phyloP scores from a whole-genome alignment of 2,888 invertebrate genomes.

The Orthosia gothica region DNA sequence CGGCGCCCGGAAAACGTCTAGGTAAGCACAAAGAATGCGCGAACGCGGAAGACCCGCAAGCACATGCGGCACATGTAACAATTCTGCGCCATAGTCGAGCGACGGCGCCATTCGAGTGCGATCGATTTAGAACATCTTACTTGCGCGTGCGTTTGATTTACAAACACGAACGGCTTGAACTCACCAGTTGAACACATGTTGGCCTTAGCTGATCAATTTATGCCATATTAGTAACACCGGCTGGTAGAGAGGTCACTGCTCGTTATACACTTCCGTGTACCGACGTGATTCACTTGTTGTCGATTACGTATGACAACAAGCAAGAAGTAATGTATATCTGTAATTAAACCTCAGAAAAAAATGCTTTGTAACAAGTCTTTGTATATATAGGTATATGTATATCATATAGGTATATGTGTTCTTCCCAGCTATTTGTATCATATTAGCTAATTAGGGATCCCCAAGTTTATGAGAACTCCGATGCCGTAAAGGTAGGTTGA shows the following conservation, averaged over 20 bases:
- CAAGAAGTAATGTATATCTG: constrained; percentile 24
- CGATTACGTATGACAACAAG: constrained; percentile 39
- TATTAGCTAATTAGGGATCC: background rate
- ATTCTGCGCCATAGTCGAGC: constrained; percentile 69
- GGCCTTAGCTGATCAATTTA: constrained; percentile 81
- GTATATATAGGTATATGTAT: no score
- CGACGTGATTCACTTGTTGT: constrained; percentile 62
- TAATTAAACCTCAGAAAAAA: constrained; percentile 44
- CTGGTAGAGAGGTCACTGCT: constrained; percentile 76
- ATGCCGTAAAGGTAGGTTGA: no score
- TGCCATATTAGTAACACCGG: constrained; percentile 76
- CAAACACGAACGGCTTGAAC: constrained; percentile 60
- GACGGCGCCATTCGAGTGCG: constrained; percentile 65
- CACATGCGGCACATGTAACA: constrained; percentile 68
- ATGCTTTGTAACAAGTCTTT: constrained; percentile 18
- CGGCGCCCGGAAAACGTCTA: constrained; percentile 75
- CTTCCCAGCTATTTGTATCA: background rate
- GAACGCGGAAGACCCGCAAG: constrained; percentile 80
- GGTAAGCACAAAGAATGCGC: constrained; percentile 70
- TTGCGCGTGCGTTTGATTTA: constrained; percentile 63
- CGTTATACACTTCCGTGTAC: constrained; percentile 75
- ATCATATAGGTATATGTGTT: no score
- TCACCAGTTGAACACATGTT: constrained; percentile 72
- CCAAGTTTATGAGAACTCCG: background rate
- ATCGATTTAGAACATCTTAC: constrained; percentile 77